These are phyloP conservation scores for Pinna nobilis DNA, from an alignment of 1,140 invertebrate species.

Conservation along the genomic window DNA sequence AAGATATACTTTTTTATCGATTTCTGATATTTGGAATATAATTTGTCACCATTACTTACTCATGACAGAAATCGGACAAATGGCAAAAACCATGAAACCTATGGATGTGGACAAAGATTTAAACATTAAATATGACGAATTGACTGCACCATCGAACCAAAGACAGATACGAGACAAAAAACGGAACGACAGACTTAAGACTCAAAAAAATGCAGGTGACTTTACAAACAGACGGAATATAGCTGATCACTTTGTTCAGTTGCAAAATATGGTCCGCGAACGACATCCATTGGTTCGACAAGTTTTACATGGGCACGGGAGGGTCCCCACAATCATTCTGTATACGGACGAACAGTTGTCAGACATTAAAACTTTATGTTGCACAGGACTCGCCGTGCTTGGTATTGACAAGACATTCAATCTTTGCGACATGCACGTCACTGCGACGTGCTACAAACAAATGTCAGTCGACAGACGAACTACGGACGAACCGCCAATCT, in stretches of 20 bases:
- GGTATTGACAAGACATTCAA: slow-evolving; percentile 43
- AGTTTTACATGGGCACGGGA: slow-evolving; percentile 7
- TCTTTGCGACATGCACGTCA: slow-evolving; percentile 38
- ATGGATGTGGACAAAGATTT: too few species aligned
- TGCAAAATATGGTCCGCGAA: slow-evolving; percentile 7
- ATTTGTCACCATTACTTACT: too few species aligned
- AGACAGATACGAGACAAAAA: neutral
- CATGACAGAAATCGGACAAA: too few species aligned
- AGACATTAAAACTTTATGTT: slow-evolving; percentile 36
- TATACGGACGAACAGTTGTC: slow-evolving; percentile 34
- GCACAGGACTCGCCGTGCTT: slow-evolving; percentile 17
- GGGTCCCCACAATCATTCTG: slow-evolving; percentile 29
- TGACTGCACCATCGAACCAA: too few species aligned
- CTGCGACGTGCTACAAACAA: slow-evolving; percentile 21
- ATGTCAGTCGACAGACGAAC: neutral
- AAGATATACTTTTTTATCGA: too few species aligned
- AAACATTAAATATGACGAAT: too few species aligned
- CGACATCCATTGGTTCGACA: slow-evolving; percentile 4
- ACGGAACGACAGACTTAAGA: neutral
- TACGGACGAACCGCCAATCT: slow-evolving; percentile 14
- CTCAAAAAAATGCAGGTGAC: neutral
- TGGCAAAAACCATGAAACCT: too few species aligned
- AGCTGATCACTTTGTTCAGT: slow-evolving; percentile 14
- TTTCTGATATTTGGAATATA: too few species aligned
- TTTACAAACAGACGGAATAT: slow-evolving; percentile 5